Evolutionary conservation across 2,797 vertebrate genomes (phyloP), one percentile per base, ranked within the genome.

Genomic region (Megalops cyprinoides): DNA sequence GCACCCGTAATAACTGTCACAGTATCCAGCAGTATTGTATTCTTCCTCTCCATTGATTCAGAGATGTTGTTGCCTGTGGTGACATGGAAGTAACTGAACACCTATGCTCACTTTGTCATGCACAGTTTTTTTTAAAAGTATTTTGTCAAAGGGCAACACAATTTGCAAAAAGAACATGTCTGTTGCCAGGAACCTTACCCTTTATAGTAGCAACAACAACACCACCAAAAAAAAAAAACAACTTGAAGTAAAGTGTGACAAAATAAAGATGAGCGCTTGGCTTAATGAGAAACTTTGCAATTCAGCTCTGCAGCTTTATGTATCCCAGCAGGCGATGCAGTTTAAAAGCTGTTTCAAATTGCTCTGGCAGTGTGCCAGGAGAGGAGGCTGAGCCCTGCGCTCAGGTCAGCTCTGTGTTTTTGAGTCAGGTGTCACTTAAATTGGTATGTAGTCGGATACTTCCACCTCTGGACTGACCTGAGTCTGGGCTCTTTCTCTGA

Each of bases 311-410:
- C 55, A 28, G 77, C 85, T 86, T 85, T 84, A 78, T 76, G 78
- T 87, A 81, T 88, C 86, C 87, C 89, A 74, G 85, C 85, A 83
- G 88, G 89, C 86, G 87, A 85, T 82, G 76, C 89, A 90, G 88
- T 88, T 86, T 86, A 89, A 90, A 85, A 84, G 82, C 84, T 82
- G 90, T 87, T 91, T 86, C 85, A 87, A 83, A 86, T 83, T 86
- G 82, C 85, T 87, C 87, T 90, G 86, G 86, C 89, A 78, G 12
- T 56, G 69, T 76, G 90, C 88, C 90, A 92, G 76, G 86, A 84
- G 81, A 77, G 88, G 82, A 78, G 75, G 42, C 31, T 76, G 73
- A 65, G 67, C 39, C 23, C 69, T 60, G 69, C 18, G 53, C 74
- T 55, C 20, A 34, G 65, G 73, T 79, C 65, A 71, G 71, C 46